Evolutionary conservation across 2,797 vertebrate genomes (phyloP).

Genomic region (Eulemur rubriventer): DNA sequence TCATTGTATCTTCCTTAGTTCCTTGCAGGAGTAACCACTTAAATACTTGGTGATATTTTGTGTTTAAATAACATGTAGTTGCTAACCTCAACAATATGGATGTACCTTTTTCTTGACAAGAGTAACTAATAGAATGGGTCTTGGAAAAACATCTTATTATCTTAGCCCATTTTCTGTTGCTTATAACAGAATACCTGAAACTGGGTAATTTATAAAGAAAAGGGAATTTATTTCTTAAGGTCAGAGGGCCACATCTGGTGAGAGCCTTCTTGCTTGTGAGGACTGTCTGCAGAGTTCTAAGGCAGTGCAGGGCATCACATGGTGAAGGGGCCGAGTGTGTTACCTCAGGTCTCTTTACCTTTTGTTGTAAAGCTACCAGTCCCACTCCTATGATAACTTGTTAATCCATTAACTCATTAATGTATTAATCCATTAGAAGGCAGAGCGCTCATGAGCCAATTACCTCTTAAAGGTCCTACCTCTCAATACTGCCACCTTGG

Average conservation of each 20-base stretch:
- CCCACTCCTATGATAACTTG: not conserved
- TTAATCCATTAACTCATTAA: not conserved
- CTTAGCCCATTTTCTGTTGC: not conserved
- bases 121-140: not conserved
- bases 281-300: not conserved
- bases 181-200: not conserved
- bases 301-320: not conserved
- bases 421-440: not conserved
- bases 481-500: not conserved
- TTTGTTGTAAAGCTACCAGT: not conserved
- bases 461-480: not conserved
- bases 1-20: not conserved
- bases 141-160: constrained; percentile 6
- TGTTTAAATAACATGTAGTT: constrained; percentile 15
- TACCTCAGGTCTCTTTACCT: not conserved
- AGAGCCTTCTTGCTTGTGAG: not conserved
- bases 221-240: not conserved
- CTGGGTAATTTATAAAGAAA: not conserved
- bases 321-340: not conserved
- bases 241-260: not conserved
- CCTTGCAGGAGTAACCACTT: not conserved
- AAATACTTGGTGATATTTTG: constrained; percentile 20
- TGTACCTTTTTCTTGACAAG: not conserved
- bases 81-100: not conserved
- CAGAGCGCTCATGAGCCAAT: not conserved